Evolutionary conservation across 2,888 invertebrate species (phyloP), one percentile per base, ranked within the genome.

Genomic region (Drosophila koepferae): DNA sequence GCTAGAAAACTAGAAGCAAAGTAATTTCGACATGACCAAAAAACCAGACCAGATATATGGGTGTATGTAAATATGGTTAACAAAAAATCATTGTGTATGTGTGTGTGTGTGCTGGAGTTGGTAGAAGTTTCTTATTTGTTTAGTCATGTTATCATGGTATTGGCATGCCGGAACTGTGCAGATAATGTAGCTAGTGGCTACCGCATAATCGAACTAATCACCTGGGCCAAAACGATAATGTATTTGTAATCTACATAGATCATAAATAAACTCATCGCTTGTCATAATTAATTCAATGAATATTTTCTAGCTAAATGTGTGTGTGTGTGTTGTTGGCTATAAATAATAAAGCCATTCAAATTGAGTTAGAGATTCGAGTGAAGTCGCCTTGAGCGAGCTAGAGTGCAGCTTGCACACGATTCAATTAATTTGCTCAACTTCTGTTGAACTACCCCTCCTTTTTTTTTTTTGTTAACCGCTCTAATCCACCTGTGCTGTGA

Each of bases 271-370:
- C 82, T 71, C 84, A 89, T 89, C 79, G 82, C 80, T 77, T 89
- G 89, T 86, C 86, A 89, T 86, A 86, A 89, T 89, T 90, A 88
- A 89, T 86, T 90, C 84, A 84, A 90, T 90, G 71, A 78, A 81
- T 79, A 59, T 77, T 41, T 49, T 41, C 28, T 18, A 18, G 20
- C 10, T 53, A 38, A 48, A 51, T 44, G 41, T 58, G 56, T 48
- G 56, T 44, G 41, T 38, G 56, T 44, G 28, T 48, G 56, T 28
- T 38, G 56, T 51, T 40, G 8, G 64, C 36, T n/a, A 65, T 72
- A 65, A 74, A 74, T 77, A 77, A 62, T 72, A 46, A 62, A 40
- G 44, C n/a, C 48, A 40, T 61, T 58, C 41, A 23, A 46, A 55
- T 55, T 40, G 55, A 12, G 18, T 18, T 41, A 40, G 40, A 23